These are phyloP conservation scores for Ligdia adustata DNA, from an alignment of 2,888 invertebrate genomes.

Conservation along the genomic window DNA sequence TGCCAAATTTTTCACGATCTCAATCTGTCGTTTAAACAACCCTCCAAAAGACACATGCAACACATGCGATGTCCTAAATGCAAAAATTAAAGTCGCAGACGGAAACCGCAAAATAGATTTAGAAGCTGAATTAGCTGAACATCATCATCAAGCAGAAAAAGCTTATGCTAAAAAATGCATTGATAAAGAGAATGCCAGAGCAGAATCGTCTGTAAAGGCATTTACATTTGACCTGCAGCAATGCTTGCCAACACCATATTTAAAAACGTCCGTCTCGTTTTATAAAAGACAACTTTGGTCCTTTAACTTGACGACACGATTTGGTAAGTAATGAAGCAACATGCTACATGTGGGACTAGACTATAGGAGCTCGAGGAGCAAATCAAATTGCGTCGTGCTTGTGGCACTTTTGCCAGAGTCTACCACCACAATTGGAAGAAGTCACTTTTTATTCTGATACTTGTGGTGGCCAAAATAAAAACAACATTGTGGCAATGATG, in stretches of 20 bases:
- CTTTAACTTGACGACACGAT: too few relatives aligned
- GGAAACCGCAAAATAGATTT: too few relatives aligned
- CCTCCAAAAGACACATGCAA: too few relatives aligned
- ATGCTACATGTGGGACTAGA: too few relatives aligned
- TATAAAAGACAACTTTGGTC: too few relatives aligned
- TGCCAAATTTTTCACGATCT: too few relatives aligned
- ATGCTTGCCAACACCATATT: neutral
- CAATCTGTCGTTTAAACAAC: too few relatives aligned
- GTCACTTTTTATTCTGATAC: constrained; percentile 34
- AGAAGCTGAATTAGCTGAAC: too few relatives aligned
- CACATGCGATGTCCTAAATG: too few relatives aligned
- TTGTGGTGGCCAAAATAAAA: constrained; percentile 38
- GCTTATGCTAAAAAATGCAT: constrained; percentile 2
- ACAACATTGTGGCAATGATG: constrained; percentile 25
- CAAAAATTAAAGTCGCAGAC: too few relatives aligned
- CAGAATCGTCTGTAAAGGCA: neutral
- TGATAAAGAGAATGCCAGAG: neutral
- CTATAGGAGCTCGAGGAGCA: constrained; percentile 37
- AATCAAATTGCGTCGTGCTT: constrained; percentile 43
- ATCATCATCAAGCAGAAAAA: constrained; percentile 4
- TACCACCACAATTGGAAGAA: constrained; percentile 24
- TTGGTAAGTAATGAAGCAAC: too few relatives aligned
- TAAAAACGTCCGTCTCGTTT: too few relatives aligned
- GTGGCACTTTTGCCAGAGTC: constrained; percentile 29
- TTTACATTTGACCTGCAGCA: neutral